Evolutionary conservation across 2,888 invertebrate genomes (phyloP), one percentile per base, ranked within the genome.

Genomic region (Eremobia ochroleuca): DNA sequence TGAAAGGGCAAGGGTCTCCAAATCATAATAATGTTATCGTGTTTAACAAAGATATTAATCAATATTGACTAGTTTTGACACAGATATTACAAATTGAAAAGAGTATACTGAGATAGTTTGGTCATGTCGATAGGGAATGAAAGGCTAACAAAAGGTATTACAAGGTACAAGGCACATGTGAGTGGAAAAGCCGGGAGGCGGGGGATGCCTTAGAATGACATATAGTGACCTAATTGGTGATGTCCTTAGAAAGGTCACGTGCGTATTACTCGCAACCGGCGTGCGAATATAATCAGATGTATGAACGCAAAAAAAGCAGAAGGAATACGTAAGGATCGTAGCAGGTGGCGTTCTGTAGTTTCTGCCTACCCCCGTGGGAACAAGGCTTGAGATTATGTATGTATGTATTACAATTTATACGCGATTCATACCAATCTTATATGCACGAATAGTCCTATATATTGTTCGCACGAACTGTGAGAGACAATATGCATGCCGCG

Each of bases 401-500:
- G 8, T 46, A 28, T 31, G 21, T 21, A 46, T 55, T 69, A 72
- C 76, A 76, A 87, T 86, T 83, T 83, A 85, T 83, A 74, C 73
- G 43, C 62, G 55, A 84, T 82, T 62, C 77, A 67, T 82, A 80
- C 65, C 70, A 81, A 81, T 85, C 74, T 67, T 80, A 69, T 77
- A 82, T 81, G 82, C 87, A 88, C 83, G 85, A 87, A 81, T 82
- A 76, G 66, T 64, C 70, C 61, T 81, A 85, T 88, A 89, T 89
- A 88, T 89, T 81, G 84, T 83, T 86, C 85, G 76, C 73, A 84
- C 80, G 83, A 82, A 85, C 85, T 85, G 83, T 77, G 83, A 83
- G 83, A 84, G 86, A 88, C 87, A 90, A 91, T 91, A 90, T 92
- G 90, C 91, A 91, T 89, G 88, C 89, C 89, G 83, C 87, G 88